Base-by-base conservation (phyloP, 2,888 invertebrate genomes). In the Rhingia campestris region DNA sequence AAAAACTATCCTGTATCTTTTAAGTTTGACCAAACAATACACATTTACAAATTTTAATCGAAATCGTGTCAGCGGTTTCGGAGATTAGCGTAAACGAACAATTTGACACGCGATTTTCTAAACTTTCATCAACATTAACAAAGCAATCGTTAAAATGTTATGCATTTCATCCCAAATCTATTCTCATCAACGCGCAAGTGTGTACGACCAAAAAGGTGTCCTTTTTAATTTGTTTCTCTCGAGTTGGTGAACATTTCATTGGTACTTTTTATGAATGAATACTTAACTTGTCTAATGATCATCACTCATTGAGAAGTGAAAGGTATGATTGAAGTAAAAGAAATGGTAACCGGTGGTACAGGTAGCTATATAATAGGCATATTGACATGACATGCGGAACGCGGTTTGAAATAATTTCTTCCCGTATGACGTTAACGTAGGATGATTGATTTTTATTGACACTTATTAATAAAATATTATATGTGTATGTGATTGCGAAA, bases 291-390 rank as follows among this genome's bases (percentile, higher is more conserved):
- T 53, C 66, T 61, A 33, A 66, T 72, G 47, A 66, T 59, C 81
- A 81, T 76, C 72, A 47, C 47, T 77, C 81, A 81, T 49, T 76
- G 35, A 53, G 49, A 75, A 59, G 59, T 81, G 70, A 76, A 76
- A 81, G 80, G 63, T 75, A 22, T 22, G 58, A 69, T 75, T 74
- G 63, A 74, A 74, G 47, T 39, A 32, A 39, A 59, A 49, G 54
- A 54, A 63, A 63, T 67, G 67, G 74, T 63, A 74, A 67, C 67
- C 56, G 47, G 67, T 74, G 47, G 47, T 51, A n/a, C n/a, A 45
- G 59, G 51, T 72, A 73, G 35, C 35, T 66, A 53, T 22, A 22
- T 37, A 51, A 72, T 12, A 66, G 41, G 54, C 53, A 63, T 45
- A 37, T 63, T 73, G 63, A 63, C 73, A 47, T 63, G 73, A 63